Base-by-base conservation (phyloP, 37 sponge, comb jelly and placozoan genomes). In the Cliona cf. orientalis region DNA sequence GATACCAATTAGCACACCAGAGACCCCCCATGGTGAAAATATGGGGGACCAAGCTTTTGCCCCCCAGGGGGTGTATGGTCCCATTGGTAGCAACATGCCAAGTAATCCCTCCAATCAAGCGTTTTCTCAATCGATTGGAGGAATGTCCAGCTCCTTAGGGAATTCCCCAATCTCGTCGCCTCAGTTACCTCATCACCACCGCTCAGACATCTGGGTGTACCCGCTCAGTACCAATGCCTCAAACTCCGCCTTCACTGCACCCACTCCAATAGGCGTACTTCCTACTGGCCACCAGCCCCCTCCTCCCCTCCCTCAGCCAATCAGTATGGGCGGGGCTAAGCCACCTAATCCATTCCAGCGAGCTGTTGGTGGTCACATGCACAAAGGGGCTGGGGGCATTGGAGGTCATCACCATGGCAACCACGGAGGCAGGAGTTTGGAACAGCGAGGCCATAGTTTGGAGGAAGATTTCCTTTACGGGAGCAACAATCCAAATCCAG, bases 11-110 rank as follows among this genome's bases (percentile, higher is more conserved):
- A 21, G 44, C 12, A 72, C 72, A 28, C 82, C 82, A 21, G 81
- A 71, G 46, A 58, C 69, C 7, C 81, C 40, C 44, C 82, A 82
- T 32, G 73, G 82, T 23, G 82, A 82, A 35, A 76, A 60, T 45
- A 39, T 61, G 63, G 37, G 36, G 5, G 63, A 75, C 41, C 37
- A 75, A 23, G 75, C 42, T 23, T 46, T 79, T 49, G 0, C 72
- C 34, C 63, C 82, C 35, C 46, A 49, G 14, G 82, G 72, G 12
- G 72, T 62, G 4, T 82, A 82, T 62, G 82, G 82, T n/a, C 73
- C 82, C 25, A 82, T 82, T 22, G 82, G 82, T 1, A 82, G 73
- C 28, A 71, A 42, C 46, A 26, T 72, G 59, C 82, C 72, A 0
- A 34, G 40, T 25, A 64, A 22, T 41, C 21, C 38, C 58, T 6